Percentiles rank a stretch among this genome's conserved stretches.
Conservation (phyloP, 1,140 invertebrate species). For the Brachionus koreanus region DNA sequence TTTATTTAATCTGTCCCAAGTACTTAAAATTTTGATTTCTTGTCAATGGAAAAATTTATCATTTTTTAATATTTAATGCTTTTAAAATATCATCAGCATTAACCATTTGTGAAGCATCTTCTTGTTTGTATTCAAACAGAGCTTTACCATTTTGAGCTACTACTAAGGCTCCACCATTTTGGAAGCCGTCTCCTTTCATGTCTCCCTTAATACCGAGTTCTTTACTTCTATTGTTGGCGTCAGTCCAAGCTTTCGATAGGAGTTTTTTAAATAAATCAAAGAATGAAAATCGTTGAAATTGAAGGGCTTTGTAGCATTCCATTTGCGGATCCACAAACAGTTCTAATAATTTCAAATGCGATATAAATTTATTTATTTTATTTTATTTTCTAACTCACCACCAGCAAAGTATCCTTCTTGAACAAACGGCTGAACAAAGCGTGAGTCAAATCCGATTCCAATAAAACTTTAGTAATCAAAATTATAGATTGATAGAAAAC, state of each 20-base stretch:
- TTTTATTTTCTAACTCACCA: background rate
- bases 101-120: constrained; percentile 19
- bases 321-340: constrained; percentile 41
- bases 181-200: constrained; percentile 36
- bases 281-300: constrained; percentile 25
- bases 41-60: background rate
- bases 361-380: background rate
- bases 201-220: background rate
- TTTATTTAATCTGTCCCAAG: background rate
- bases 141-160: constrained; percentile 39
- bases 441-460: constrained; percentile 39
- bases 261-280: constrained; percentile 42
- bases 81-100: constrained; percentile 20
- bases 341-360: background rate
- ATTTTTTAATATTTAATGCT: constrained; percentile 6
- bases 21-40: background rate
- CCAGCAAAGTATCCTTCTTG: constrained; percentile 32
- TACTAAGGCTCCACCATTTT: constrained; percentile 37
- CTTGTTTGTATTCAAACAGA: constrained; percentile 4
- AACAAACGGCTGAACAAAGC: constrained; percentile 42
- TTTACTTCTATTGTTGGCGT: background rate
- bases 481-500: no score
- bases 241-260: constrained; percentile 9
- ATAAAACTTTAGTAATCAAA: constrained; percentile 1
- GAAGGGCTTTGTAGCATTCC: constrained; percentile 43